Percentiles rank a stretch among this genome's conserved stretches.
phyloP scores from a whole-genome alignment of 2,888 invertebrate genomes.

The Oconnorella tubifera region DNA sequence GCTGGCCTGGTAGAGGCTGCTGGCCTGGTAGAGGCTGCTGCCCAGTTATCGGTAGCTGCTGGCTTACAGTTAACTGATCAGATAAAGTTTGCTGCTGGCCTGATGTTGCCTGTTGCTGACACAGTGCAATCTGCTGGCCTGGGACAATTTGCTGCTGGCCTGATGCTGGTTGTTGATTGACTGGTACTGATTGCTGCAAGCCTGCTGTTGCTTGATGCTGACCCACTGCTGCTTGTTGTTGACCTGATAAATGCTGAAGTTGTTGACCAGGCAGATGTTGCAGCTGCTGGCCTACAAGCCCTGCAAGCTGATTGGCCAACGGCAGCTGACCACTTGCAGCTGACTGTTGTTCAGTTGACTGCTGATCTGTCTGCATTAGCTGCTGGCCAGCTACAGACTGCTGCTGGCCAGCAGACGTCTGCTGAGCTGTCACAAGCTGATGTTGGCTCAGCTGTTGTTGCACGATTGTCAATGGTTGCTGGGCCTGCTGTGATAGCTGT shows the following conservation, averaged over 20 bases:
- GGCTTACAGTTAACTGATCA: not conserved
- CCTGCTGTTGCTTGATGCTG: not conserved
- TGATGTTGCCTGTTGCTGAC: conserved; percentile 15
- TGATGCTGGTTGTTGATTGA: too few relatives aligned
- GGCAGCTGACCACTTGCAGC: too few relatives aligned
- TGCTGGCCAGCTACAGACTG: too few relatives aligned
- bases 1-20: too few relatives aligned
- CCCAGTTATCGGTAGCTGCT: conserved; percentile 1
- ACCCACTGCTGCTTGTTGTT: not conserved
- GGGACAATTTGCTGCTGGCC: not conserved
- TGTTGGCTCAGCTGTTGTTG: too few relatives aligned
- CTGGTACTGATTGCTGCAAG: not conserved
- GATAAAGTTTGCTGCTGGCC: conserved; percentile 12
- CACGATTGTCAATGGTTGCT: too few relatives aligned
- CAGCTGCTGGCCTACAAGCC: not conserved
- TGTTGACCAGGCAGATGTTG: not conserved
- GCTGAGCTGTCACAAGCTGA: too few relatives aligned
- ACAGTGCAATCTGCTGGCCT: not conserved
- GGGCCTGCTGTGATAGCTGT: not conserved
- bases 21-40: too few relatives aligned
- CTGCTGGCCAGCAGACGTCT: too few relatives aligned
- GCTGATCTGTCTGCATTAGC: too few relatives aligned
- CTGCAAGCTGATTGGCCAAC: too few relatives aligned
- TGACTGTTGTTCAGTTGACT: too few relatives aligned
- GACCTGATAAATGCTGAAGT: not conserved